Conservation (phyloP, 2,797 vertebrate species). For the Crax fasciolata region DNA sequence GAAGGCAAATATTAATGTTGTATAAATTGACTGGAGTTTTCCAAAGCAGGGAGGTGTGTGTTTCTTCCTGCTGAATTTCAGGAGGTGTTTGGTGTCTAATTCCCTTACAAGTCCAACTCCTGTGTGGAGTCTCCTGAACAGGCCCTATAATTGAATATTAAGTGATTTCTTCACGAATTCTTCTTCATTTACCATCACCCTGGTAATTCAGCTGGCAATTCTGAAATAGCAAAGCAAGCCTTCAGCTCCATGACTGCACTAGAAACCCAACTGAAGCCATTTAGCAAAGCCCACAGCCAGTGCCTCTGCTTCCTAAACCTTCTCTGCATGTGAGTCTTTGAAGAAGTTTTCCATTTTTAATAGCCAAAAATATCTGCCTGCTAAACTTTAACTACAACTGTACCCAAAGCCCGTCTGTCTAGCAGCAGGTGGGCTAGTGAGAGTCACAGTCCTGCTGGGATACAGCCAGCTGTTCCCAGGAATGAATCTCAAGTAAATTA, state of each 20-base stretch:
- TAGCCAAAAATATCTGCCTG: slow-evolving; percentile 62
- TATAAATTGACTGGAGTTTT: slow-evolving; percentile 27
- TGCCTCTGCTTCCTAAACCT: not conserved
- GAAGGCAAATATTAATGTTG: slow-evolving; percentile 32
- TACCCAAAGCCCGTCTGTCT: slow-evolving; percentile 77
- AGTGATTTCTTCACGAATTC: not conserved
- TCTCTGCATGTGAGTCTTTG: not conserved
- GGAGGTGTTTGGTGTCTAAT: not conserved
- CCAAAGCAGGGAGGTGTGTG: not conserved
- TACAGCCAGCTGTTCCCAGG: slow-evolving; percentile 82
- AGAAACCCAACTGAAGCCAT: not conserved
- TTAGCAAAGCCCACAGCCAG: not conserved
- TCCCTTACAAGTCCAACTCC: not conserved
- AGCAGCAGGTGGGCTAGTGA: slow-evolving; percentile 82
- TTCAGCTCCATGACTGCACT: not conserved
- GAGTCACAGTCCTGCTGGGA: slow-evolving; percentile 82
- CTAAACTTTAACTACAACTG: slow-evolving; percentile 80
- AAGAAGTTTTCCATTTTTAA: slow-evolving; percentile 64
- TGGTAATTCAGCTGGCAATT: not conserved
- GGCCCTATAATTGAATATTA: not conserved
- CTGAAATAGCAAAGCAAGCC: not conserved
- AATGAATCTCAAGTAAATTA: slow-evolving; percentile 84
- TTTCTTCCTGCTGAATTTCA: not conserved
- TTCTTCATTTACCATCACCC: not conserved
- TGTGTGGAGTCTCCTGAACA: not conserved